Base-by-base conservation (phyloP, 2,888 invertebrate genomes). In the Eupithecia inturbata region DNA sequence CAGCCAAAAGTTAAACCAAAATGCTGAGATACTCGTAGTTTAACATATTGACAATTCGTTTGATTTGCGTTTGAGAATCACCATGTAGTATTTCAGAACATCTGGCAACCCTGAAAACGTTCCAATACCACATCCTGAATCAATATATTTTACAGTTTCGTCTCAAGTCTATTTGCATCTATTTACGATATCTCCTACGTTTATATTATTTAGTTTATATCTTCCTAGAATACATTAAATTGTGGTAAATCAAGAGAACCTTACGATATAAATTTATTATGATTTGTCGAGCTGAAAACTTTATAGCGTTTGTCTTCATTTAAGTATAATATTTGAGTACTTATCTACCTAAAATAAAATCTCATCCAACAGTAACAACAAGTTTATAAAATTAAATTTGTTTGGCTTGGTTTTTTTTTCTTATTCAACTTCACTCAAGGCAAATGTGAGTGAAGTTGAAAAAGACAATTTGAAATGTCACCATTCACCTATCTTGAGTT, bases 131-230 rank as follows among this genome's bases (percentile, higher is more conserved):
- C 85, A 88, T 86, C 84, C 87, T 85, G 86, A 85, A 83, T 84
- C 83, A 82, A 82, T 85, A 84, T 77, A 83, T 84, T 80, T 82
- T 77, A 82, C 78, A 80, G 79, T 80, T 81, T 82, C 80, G 76
- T 78, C 76, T 71, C 67, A 75, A 76, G 72, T 81, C 83, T 78
- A 85, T 87, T 83, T 84, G 82, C 84, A 81, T 83, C 77, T 82
- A 84, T 89, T 89, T 89, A 89, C 87, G 88, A 88, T 81, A 78
- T 75, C 71, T 68, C 78, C 72, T 78, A 74, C 73, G 66, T 66
- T 66, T 66, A 66, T 66, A 66, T 66, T 66, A 57, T 74, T 75
- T 73, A 79, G 74, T 74, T 77, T 79, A 80, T 77, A 74, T 70
- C 66, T 79, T 77, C 78, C 33, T 22, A 63, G 77, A 78, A 77